Conservation (phyloP, 2,888 invertebrate genomes). For the Leucoma salicis region DNA sequence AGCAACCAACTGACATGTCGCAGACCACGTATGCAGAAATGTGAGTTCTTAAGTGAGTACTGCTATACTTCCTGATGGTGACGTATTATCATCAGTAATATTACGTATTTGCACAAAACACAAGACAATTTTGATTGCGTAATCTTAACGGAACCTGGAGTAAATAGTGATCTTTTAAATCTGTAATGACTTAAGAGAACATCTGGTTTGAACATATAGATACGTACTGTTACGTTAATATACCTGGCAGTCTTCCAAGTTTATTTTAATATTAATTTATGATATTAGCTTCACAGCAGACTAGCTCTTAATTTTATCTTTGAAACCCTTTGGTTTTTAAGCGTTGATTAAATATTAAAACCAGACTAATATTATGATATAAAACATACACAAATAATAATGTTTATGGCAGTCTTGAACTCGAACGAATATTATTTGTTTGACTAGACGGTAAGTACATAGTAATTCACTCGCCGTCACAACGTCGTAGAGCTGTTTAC, state of each 20-base stretch:
- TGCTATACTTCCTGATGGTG: slow-evolving; percentile 14
- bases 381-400: slow-evolving; percentile 8
- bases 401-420: slow-evolving; percentile 19
- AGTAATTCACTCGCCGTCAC: slow-evolving; percentile 20
- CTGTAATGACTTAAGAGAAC: slow-evolving; percentile 62
- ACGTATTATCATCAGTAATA: slow-evolving; percentile 5
- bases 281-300: slow-evolving; percentile 60
- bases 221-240: slow-evolving; percentile 52
- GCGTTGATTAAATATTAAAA: slow-evolving; percentile 11
- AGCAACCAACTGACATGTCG: too few relatives aligned
- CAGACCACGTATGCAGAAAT: slow-evolving; percentile 13
- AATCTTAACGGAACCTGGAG: slow-evolving; percentile 21
- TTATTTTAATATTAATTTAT: slow-evolving; percentile 73
- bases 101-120: slow-evolving; percentile 3
- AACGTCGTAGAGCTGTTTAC: slow-evolving; percentile 19
- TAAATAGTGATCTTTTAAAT: slow-evolving; percentile 45
- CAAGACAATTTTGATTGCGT: slow-evolving; percentile 12
- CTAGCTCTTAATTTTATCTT: slow-evolving; percentile 40
- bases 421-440: slow-evolving; percentile 31
- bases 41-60: background rate
- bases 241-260: slow-evolving; percentile 65
- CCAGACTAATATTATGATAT: slow-evolving; percentile 3
- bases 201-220: slow-evolving; percentile 64
- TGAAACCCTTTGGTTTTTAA: slow-evolving; percentile 23
- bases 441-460: slow-evolving; percentile 23